These are phyloP conservation scores for Phrynocephalus vlangalii DNA, from an alignment of 2,797 vertebrate genomes.

Conservation along the genomic window DNA sequence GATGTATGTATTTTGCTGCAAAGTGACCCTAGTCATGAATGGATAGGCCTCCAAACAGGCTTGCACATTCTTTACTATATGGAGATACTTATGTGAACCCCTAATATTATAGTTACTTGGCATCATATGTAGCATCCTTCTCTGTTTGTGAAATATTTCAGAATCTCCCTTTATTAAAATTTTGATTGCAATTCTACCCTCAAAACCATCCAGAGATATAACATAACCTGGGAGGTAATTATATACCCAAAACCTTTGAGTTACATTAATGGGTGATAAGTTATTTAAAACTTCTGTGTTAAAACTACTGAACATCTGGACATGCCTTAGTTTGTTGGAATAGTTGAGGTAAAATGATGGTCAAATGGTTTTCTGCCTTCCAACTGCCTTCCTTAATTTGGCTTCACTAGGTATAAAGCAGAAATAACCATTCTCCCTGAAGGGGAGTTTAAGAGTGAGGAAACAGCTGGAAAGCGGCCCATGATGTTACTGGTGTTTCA, in stretches of 20 bases:
- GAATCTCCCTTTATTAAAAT: background rate
- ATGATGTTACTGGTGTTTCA: background rate
- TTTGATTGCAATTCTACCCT: background rate
- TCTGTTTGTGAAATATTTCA: background rate
- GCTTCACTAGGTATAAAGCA: constrained; percentile 1
- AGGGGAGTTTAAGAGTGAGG: background rate
- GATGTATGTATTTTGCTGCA: background rate
- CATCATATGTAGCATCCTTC: background rate
- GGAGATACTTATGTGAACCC: background rate
- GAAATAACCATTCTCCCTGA: background rate
- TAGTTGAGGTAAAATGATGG: background rate
- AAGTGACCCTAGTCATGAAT: background rate
- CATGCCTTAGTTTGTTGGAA: background rate
- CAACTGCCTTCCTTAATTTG: background rate
- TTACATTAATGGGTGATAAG: background rate
- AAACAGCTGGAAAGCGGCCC: background rate
- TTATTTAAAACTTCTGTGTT: background rate
- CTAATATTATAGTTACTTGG: background rate
- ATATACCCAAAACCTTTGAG: background rate
- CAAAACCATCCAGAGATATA: background rate
- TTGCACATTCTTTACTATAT: background rate
- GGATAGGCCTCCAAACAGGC: background rate
- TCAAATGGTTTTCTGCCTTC: background rate
- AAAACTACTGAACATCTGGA: background rate
- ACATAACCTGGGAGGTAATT: background rate